phyloP scores from a whole-genome alignment of 2,113 vertebrate genomes.

The Echinops telfairi region DNA sequence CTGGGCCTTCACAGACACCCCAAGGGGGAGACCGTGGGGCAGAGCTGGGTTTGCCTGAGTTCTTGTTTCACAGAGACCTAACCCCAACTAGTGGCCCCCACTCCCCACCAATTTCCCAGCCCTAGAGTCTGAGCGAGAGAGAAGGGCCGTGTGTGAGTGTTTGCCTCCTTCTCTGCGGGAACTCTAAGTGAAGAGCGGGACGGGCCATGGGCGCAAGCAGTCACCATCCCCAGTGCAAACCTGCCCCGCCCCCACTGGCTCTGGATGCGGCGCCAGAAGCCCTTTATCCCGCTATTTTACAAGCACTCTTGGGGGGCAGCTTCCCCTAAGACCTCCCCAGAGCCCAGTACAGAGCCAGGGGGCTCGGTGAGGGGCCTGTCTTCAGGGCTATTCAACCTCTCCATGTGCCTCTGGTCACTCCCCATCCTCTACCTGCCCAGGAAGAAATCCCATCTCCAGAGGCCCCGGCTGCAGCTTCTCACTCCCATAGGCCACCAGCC shows the following conservation, averaged over 20 bases:
- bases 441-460: neutral
- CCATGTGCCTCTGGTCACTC: neutral
- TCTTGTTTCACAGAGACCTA: neutral
- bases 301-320: neutral
- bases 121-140: neutral
- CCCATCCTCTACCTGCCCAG: no score
- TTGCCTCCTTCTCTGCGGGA: conserved; percentile 19
- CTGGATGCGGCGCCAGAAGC: neutral
- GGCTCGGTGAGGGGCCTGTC: neutral
- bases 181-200: neutral
- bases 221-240: neutral
- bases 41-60: neutral
- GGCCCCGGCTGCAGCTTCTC: neutral
- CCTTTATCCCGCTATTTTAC: neutral
- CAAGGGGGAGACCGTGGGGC: neutral
- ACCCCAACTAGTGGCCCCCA: neutral
- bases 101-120: neutral
- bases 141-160: neutral
- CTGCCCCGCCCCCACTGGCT: neutral
- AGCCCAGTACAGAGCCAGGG: neutral
- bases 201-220: neutral
- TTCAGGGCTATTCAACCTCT: neutral
- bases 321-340: neutral
- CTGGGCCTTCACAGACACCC: neutral
- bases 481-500: neutral